Evolutionary conservation across 2,888 invertebrate species (phyloP), one percentile per base, ranked within the genome.

Genomic region (Macrophya annulata): DNA sequence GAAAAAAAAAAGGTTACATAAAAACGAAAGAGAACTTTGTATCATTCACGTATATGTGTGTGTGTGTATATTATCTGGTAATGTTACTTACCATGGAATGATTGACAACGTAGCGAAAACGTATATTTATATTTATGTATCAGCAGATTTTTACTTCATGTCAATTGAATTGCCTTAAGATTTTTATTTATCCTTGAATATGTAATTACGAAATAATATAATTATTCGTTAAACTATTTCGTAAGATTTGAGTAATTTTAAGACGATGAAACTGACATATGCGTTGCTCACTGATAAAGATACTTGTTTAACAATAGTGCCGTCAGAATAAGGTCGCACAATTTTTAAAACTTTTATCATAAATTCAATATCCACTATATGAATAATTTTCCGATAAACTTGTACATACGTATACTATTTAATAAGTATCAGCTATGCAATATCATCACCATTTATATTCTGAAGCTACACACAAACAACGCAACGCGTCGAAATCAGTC

Each of bases 61-160:
- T 25, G 43, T 25, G 4, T 12, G 43, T 21, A n/a, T 72, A 21
- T 74, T 40, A 45, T 45, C 4, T 21, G 51, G 10, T 77, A 15
- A n/a, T 55, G 15, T 77, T 31, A 55, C 77, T 77, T 37, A 77
- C 77, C 77, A 77, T 77, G 77, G 37, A 77, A 77, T 37, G 31
- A 45, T 45, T 21, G n/a, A 45, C 17, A 74, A 45, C 45, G 43
- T 74, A 74, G 74, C 1, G 37, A 37, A 37, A 68, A 68, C 68
- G 68, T 68, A 68, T 37, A 37, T 68, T 1, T 15, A 15, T 55
- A 55, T 17, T 12, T 37, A 15, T n/a, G n/a, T 68, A 37, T 17
- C 15, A 17, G 12, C 5, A 4, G 37, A 62, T 62, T 17, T 68
- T 68, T 37, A 68, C 37, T 25, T 68, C 37, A 68, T 37, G 31